Base-by-base conservation (phyloP, 2,888 invertebrate genomes). In the Diplazon laetatorius region DNA sequence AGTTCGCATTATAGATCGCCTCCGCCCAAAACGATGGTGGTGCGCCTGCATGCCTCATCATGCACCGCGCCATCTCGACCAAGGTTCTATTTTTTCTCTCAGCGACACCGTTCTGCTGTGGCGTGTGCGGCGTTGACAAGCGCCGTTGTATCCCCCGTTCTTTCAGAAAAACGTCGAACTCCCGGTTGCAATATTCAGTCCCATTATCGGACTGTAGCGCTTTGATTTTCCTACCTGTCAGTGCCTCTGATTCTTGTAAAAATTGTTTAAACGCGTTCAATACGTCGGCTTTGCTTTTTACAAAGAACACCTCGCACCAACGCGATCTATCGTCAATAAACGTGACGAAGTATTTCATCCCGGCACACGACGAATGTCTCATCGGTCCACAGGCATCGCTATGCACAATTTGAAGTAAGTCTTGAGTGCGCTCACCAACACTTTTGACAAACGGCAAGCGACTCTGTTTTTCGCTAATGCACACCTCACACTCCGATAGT, bases 321-420 rank as follows among this genome's bases (percentile, higher is more conserved):
- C 76, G 62, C 9, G 77, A 79, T 48, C 69, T 16, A 25, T 83
- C 78, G 30, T 84, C 82, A 0, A 82, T 83, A 35, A 85, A 82
- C 1, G 76, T 82, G 1, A 79, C 50, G 42, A 85, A 80, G 52
- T 82, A 83, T 30, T 46, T 66, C 8, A 76, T 62, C 9, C 78
- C 68, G 22, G 82, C 82, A 4, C 69, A 60, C 1, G 85, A 85
- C 22, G 30, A 44, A 0, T 63, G 59, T 25, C 78, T 46, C 76
- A 82, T 78, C 0, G 85, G 84, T 0, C 83, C 81, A 46, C 79
- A 81, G 1, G 83, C 63, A 59, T 82, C 85, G 2, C 79, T 77
- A 37, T 85, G 84, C 2, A 85, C 66, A 10, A 85, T 70, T 18
- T 46, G 16, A 8, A 46, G 14, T 16, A 46, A 8, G 9, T 84